Evolutionary conservation across 2,113 vertebrate species (phyloP), one percentile per base, ranked within the genome.

Genomic region (Syrmaticus mikado): DNA sequence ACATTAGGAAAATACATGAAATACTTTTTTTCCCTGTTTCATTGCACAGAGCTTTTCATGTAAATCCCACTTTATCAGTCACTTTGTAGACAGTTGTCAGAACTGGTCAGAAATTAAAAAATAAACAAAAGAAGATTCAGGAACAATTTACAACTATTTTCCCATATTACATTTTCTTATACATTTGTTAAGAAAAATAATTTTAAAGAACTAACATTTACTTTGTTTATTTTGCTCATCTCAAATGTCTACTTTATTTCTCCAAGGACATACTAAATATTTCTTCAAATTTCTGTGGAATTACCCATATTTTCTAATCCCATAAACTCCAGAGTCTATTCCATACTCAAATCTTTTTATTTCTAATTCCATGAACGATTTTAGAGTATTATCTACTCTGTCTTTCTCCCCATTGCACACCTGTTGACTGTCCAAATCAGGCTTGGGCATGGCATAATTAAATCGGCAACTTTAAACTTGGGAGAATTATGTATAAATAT

Each of bases 401-500:
- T 8, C 43, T 6, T 15, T 48, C 3, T 25, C 2, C 22, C 15
- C 0, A 2, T 62, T 36, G 34, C 4, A 5, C 2, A 20, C 6
- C 34, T 41, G 4, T 7, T 3, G 4, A 57, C 55, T 20, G 55
- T 24, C 5, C 13, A 67, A 50, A 7, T 60, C 13, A 53, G 8
- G 17, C 1, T 2, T 90, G 16, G 4, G 3, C n/a, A 30, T 34
- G 13, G 8, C 38, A 60, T 34, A 9, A 13, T 79, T 46, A 65
- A 52, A 80, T 4, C n/a, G 4, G 21, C 36, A 27, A 36, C 8
- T 68, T 84, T 64, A n/a, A 55, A 40, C 15, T 65, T 11, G 4
- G 3, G 48, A 52, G 10, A 15, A 8, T 68, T 55, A 27, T 1
- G 0, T 32, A 48, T 48, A 48, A 48, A 48, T 48, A 22, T 48